Evolutionary conservation across 2,797 vertebrate species (phyloP).

Genomic region (Liparis tanakae): DNA sequence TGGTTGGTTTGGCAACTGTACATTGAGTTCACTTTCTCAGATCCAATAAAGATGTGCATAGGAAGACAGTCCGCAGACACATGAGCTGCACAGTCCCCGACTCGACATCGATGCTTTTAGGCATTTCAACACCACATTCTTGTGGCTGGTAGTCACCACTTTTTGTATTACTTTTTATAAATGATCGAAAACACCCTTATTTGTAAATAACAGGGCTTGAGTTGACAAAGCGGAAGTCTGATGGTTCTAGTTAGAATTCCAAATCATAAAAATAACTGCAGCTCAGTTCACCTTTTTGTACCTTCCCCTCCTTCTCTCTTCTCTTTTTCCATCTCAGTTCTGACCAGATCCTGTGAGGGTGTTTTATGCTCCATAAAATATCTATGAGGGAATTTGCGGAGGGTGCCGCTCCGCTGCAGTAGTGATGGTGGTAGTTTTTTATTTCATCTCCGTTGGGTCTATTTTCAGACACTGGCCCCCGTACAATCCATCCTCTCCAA

Average conservation of each 20-base stretch:
- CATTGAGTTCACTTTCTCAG: background rate
- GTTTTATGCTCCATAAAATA: conserved; percentile 71
- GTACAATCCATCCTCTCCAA: conserved; percentile 22
- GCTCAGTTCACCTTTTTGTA: conserved; percentile 38
- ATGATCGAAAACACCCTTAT: background rate
- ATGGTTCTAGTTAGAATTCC: conserved; percentile 57
- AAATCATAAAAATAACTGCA: conserved; percentile 65
- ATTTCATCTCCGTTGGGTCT: conserved; percentile 46
- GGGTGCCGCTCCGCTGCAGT: conserved; percentile 48
- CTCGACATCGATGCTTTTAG: background rate
- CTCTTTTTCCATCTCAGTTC: conserved; percentile 34
- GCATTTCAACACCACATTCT: background rate
- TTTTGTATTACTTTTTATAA: background rate
- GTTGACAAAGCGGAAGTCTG: conserved; percentile 49
- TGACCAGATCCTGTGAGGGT: conserved; percentile 47
- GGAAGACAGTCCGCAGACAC: background rate
- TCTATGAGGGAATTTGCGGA: conserved; percentile 57
- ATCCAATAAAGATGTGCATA: background rate
- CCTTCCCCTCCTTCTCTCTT: conserved; percentile 16
- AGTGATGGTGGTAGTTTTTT: conserved; percentile 39
- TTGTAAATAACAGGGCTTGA: conserved; percentile 9
- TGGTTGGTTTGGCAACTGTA: background rate
- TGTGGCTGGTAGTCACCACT: background rate
- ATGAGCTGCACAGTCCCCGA: background rate
- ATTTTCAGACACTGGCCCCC: conserved; percentile 55